Evolutionary conservation across 2,113 vertebrate genomes (phyloP), one percentile per base, ranked within the genome.

Genomic region (Haemorhous mexicanus): DNA sequence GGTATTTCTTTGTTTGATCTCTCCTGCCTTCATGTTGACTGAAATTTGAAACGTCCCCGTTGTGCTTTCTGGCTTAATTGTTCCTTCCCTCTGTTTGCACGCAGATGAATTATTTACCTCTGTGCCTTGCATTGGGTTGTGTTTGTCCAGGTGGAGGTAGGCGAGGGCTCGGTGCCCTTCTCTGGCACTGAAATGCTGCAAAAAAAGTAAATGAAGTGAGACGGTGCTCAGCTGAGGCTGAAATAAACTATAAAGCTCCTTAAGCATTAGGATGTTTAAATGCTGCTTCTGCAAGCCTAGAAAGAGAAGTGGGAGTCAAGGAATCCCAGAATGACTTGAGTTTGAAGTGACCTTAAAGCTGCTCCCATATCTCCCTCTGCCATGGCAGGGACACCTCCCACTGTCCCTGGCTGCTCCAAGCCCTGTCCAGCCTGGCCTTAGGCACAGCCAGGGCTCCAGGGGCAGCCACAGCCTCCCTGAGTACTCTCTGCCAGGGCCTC

Each of bases 51-150:
- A 32, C 90, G 84, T 27, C 43, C 82, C 47, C 5, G 66, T 88
- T 27, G 66, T 30, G 84, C 93, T 79, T 91, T 61, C 81, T 24
- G 39, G 2, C 59, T 46, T 87, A 50, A 93, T 95, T 84, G 75
- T 62, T 84, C 86, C 81, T 58, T 41, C 83, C 37, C 20, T 53
- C 33, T 89, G 61, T 80, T 91, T 95, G 89, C 62, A 10, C 55
- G 84, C 59, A 50, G 76, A 76, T 89, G 87, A 91, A 90, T 96
- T 95, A 91, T 96, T 94, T 43, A 89, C 94, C 35, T 43, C 85
- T 16, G 5, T 16, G 50, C 47, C 79, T 30, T 27, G 74, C 15
- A 5, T 0, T 3, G 37, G 35, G 22, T 21, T 49, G 32, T 82
- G 59, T 80, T 76, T 94, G 91, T 26, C 61, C 95, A 89, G 86